Base-by-base conservation (phyloP, 2,797 vertebrate species). In the Cirrhinus mrigala region DNA sequence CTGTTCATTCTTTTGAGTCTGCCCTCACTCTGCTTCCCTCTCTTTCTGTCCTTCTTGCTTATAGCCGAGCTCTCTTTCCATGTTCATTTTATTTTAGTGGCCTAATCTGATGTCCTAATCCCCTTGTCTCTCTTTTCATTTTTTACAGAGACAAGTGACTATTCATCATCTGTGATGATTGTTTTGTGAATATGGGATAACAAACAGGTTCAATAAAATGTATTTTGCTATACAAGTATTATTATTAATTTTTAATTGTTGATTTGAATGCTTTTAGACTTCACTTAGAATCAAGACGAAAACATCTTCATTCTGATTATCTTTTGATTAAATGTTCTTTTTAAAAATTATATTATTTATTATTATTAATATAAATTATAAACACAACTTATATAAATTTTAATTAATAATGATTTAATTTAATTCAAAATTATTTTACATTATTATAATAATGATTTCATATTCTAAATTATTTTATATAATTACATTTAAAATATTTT, bases 1-100 rank as follows among this genome's bases (percentile, higher is more conserved):
- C 89, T 92, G 87, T 91, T 90, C 79, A 88, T 87, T 85, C 60
- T 81, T 37, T 71, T 81, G 33, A 79, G 48, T 79, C 82, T 82
- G 73, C 69, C 73, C 66, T 79, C 68, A 70, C 48, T 76, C 15
- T 69, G 56, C 37, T 76, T n/a, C 52, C 88, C 78, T 83, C 85
- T 89, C 74, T 83, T 27, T 70, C 73, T 85, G 27, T 81, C 85
- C 76, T 60, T 40, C 52, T 80, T 64, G n/a, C 66, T 84, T 82
- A 76, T 52, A 80, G 48, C 69, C 82, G 81, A 74, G 69, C 22
- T 76, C 78, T 71, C 69, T 82, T 84, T 85, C 33, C 52, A 62
- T 46, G 22, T 54, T 60, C 54, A n/a, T 64, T 64, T 64, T 64
- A 33, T 37, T 75, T 52, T 37, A 76, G 27, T 20, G 46, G 16